These are phyloP conservation scores for Nebria salina DNA, from an alignment of 2,888 invertebrate species.

Conservation along the genomic window DNA sequence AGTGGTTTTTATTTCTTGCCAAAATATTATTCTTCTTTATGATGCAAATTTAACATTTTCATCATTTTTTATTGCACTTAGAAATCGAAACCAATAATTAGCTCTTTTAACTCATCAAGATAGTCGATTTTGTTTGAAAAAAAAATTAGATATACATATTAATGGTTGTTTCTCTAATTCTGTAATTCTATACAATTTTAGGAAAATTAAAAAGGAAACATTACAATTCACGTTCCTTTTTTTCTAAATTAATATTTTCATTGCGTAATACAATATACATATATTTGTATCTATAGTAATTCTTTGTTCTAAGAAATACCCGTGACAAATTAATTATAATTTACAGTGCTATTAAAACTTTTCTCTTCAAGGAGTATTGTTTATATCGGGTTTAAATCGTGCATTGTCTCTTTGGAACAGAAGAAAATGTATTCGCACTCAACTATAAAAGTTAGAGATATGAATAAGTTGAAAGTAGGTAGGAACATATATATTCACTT, in stretches of 20 bases:
- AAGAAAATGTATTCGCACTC: slow-evolving; percentile 6
- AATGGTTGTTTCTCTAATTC: too few relatives aligned
- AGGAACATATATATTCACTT: slow-evolving; percentile 17
- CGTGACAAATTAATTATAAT: slow-evolving; percentile 5
- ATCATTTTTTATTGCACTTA: background rate
- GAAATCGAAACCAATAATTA: too few relatives aligned
- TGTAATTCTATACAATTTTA: too few relatives aligned
- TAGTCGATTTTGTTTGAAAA: too few relatives aligned
- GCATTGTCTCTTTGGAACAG: background rate
- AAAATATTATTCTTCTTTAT: background rate
- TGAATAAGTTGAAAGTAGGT: slow-evolving; percentile 16
- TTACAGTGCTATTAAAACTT: background rate
- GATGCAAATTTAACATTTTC: background rate
- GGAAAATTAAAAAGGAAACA: too few relatives aligned
- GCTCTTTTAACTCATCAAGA: too few relatives aligned
- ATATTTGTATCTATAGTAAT: background rate
- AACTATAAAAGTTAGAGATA: slow-evolving; percentile 13
- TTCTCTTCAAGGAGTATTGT: background rate
- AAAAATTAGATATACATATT: too few relatives aligned
- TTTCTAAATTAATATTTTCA: too few relatives aligned
- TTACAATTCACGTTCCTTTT: too few relatives aligned
- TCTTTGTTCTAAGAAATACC: background rate
- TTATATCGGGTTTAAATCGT: slow-evolving; percentile 12
- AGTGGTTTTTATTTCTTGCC: background rate
- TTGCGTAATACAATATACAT: background rate